These are phyloP conservation scores for Phytoseiulus persimilis DNA, from an alignment of 2,888 invertebrate species.

Conservation along the genomic window DNA sequence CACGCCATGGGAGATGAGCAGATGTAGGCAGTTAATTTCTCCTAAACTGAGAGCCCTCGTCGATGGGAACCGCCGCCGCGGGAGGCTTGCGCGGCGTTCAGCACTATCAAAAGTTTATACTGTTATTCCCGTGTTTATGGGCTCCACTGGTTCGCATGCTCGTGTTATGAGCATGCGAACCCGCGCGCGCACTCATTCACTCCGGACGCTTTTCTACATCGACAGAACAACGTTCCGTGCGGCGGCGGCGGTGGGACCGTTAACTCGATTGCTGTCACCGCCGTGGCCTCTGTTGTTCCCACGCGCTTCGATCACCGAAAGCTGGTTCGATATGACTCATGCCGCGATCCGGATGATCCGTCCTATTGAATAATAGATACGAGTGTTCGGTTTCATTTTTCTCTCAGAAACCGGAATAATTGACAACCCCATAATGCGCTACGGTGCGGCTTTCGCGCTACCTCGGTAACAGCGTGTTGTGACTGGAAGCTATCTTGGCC, in stretches of 20 bases:
- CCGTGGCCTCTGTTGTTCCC: not conserved
- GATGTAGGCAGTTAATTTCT: slow-evolving; percentile 5
- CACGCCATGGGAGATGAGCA: not conserved
- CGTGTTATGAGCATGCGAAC: not conserved
- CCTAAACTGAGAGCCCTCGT: not conserved
- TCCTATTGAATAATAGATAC: not conserved
- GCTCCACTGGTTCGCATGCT: slow-evolving; percentile 9
- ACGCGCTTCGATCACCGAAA: not conserved
- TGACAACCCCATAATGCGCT: not conserved
- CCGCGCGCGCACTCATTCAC: not conserved
- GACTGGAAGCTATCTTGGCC: not conserved
- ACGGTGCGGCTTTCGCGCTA: not conserved
- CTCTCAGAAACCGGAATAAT: not conserved
- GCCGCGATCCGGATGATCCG: not conserved
- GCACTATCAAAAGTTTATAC: slow-evolving; percentile 39
- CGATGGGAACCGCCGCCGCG: not conserved
- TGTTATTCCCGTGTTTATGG: slow-evolving; percentile 30
- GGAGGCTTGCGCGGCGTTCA: slow-evolving; percentile 14
- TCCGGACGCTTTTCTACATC: not conserved
- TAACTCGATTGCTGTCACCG: not conserved
- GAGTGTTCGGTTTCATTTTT: not conserved
- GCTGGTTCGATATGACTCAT: not conserved
- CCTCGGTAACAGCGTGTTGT: not conserved
- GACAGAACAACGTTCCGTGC: not conserved
- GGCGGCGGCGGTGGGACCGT: not conserved